Evolutionary conservation across 2,888 invertebrate genomes (phyloP), one percentile per base, ranked within the genome.

Genomic region (Timandra comae): DNA sequence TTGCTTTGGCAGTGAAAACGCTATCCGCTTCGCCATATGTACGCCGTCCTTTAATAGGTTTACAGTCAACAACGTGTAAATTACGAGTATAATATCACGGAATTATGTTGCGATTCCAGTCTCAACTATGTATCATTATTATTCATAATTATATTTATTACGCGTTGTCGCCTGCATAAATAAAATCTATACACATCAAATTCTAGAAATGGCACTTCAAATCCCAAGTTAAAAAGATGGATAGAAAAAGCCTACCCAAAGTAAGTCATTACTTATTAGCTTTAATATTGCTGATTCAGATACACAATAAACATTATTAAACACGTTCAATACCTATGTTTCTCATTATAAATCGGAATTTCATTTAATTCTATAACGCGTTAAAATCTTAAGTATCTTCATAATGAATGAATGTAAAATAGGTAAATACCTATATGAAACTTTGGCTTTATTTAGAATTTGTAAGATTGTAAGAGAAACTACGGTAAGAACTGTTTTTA

Each of bases 141-240:
- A 16, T n/a, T n/a, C n/a, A n/a, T n/a, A n/a, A n/a, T n/a, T n/a
- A 16, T 19, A 25, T 33, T 33, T 19, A 23, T 10, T 20, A 38
- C 34, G 26, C 30, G 28, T 30, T 26, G 27, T 29, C 35, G 37
- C 37, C 29, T 38, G 33, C 20, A 40, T 26, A 38, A 29, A 20
- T 2, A 33, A 24, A 37, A 35, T 40, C 24, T 12, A 35, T 11
- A 37, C 29, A 39, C 33, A 33, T 41, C 34, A 32, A 39, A 31
- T 65, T 63, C 53, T 56, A 63, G 61, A 61, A 72, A 78, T 78
- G 78, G 77, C 78, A 78, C 76, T 68, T 63, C 35, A 16, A 57
- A 66, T 63, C 63, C 63, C 57, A 63, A 49, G 65, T 50, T 56
- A 48, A 27, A 52, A 40, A 54, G 32, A 24, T 27, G 27, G 30